phyloP scores from a whole-genome alignment of 2,888 invertebrate genomes.

The Cabera pusaria region DNA sequence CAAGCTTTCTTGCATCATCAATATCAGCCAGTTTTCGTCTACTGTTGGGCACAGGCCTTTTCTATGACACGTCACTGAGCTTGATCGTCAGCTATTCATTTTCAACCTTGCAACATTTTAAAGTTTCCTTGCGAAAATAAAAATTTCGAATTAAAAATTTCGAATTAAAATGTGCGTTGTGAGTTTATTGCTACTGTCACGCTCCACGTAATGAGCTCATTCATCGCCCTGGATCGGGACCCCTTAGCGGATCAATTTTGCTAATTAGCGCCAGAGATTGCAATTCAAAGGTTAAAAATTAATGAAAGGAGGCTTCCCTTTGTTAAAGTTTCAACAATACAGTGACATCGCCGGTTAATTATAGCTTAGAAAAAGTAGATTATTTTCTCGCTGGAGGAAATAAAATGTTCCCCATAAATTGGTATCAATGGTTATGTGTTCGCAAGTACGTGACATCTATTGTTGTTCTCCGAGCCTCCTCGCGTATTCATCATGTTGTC shows the following conservation, averaged over 20 bases:
- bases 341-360: constrained; percentile 11
- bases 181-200: constrained; percentile 16
- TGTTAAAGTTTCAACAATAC: constrained; percentile 14
- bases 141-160: too few relatives aligned
- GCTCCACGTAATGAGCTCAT: constrained; percentile 24
- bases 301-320: constrained; percentile 7
- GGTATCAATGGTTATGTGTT: constrained; percentile 69
- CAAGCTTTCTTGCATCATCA: too few relatives aligned
- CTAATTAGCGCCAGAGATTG: constrained; percentile 14
- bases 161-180: too few relatives aligned
- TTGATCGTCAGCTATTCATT: too few relatives aligned
- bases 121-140: too few relatives aligned
- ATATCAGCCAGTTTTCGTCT: too few relatives aligned
- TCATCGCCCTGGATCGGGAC: constrained; percentile 12
- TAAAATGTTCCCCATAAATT: constrained; percentile 64
- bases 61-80: too few relatives aligned
- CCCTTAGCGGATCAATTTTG: constrained; percentile 14
- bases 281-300: constrained; percentile 14
- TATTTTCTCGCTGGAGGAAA: constrained; percentile 27
- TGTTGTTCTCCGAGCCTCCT: constrained; percentile 48
- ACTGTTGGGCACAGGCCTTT: too few relatives aligned
- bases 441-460: constrained; percentile 67
- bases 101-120: too few relatives aligned
- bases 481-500: constrained; percentile 58
- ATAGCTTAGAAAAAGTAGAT: constrained; percentile 13